Base-by-base conservation (phyloP, 2,888 invertebrate genomes). In the Hypselothyrea guttata region DNA sequence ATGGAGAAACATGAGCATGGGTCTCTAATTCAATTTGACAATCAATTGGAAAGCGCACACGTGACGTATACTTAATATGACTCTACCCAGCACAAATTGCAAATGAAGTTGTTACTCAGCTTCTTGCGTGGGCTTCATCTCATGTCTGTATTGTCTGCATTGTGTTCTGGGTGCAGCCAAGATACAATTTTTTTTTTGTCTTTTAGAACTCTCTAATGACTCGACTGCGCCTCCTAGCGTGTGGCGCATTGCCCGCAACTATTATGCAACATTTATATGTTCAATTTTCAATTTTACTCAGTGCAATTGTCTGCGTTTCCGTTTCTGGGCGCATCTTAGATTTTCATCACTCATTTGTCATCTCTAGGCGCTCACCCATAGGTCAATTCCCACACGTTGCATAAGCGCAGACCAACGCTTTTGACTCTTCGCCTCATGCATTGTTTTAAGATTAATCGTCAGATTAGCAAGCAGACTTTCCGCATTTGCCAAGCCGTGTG, bases 271-370 rank as follows among this genome's bases (percentile, higher is more conserved):
- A 11, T 15, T 16, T 38, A 7, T 16, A 27, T 30, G 11, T 30
- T 0, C 8, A 8, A 4, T 16, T 27, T 47, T n/a, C 5, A 34
- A 1, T 45, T 49, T 37, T 4, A 51, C 7, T 1, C 7, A 47
- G 64, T 64, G 64, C 27, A 57, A 44, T 35, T 41, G 47, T 49
- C 41, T 48, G 48, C 60, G 71, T 70, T 67, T 71, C 72, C 70
- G 61, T 71, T 71, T 54, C 44, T 47, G 51, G 51, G 66, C 71
- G 38, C 55, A 46, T 70, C 57, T 67, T 66, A 61, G 77, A 77
- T 82, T 64, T 69, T 64, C 83, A 77, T 82, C 79, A 75, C 72
- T 75, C 79, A 82, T 77, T 77, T 77, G 83, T 77, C 83, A 78
- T 75, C 51, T 31, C 33, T 37, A 15, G 30, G 13, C 12, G 48